phyloP scores from a whole-genome alignment of 2,797 vertebrate genomes.

The Mus spretus region DNA sequence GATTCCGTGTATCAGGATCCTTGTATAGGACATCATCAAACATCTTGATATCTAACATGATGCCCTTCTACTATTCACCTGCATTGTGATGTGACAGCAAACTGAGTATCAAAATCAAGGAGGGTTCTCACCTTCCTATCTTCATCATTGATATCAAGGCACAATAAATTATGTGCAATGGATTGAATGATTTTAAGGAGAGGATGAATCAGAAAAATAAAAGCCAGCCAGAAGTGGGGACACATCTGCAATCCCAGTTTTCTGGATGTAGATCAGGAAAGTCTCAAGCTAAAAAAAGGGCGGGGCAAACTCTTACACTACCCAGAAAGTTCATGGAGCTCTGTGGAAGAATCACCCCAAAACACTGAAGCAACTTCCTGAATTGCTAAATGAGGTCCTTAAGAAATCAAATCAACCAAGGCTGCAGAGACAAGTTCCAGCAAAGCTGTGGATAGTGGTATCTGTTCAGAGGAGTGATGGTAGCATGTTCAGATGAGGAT shows the following conservation, averaged over 20 bases:
- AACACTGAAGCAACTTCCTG: not conserved
- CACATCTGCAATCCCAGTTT: not conserved
- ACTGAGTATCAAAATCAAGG: not conserved
- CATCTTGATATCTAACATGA: not conserved
- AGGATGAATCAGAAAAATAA: not conserved
- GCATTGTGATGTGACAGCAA: not conserved
- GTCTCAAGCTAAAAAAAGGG: no score
- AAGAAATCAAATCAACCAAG: not conserved
- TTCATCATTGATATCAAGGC: not conserved
- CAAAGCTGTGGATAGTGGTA: not conserved
- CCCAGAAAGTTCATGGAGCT: not conserved
- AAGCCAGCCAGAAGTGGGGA: not conserved
- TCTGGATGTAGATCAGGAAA: not conserved
- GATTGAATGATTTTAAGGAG: not conserved
- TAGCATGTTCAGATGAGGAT: not conserved
- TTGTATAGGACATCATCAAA: not conserved
- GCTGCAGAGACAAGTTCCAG: not conserved
- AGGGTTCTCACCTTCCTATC: not conserved
- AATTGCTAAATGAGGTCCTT: not conserved
- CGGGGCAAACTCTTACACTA: no score
- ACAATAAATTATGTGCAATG: not conserved
- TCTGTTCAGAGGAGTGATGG: not conserved
- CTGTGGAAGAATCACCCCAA: not conserved
- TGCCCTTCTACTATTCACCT: not conserved
- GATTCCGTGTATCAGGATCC: not conserved